A percentile compares a stretch with the other conserved stretches of the same genome.
phyloP scores from a whole-genome alignment of 2,113 vertebrate genomes.

The Corvus hawaiiensis region DNA sequence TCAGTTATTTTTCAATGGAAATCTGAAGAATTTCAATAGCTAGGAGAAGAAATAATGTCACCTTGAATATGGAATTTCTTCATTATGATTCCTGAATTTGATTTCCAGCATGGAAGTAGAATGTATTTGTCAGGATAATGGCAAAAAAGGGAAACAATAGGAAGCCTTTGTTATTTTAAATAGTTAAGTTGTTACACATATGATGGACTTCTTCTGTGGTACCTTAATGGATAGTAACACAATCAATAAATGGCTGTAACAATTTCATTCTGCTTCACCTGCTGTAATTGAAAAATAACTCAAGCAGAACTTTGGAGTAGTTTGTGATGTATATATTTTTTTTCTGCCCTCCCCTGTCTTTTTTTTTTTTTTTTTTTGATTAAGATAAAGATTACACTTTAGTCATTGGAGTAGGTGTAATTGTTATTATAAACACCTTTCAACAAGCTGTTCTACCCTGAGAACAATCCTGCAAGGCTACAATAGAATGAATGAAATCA shows the following conservation, averaged over 20 bases:
- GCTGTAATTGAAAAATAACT: slow-evolving; percentile 92
- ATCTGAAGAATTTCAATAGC: slow-evolving; percentile 54
- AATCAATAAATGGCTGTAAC: slow-evolving; percentile 89
- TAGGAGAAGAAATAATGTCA: slow-evolving; percentile 56
- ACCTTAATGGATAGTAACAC: slow-evolving; percentile 84
- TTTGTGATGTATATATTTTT: slow-evolving; percentile 63
- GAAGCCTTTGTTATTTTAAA: slow-evolving; percentile 83
- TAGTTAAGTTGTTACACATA: slow-evolving; percentile 84
- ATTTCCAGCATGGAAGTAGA: slow-evolving; percentile 43
- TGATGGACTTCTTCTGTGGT: slow-evolving; percentile 83
- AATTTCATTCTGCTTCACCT: slow-evolving; percentile 87
- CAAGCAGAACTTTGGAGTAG: slow-evolving; percentile 83
- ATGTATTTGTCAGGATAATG: slow-evolving; percentile 53
- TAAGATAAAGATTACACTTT: slow-evolving; percentile 71
- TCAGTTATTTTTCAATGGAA: slow-evolving; percentile 62
- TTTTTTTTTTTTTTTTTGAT: slow-evolving; percentile 62
- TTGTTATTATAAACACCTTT: slow-evolving; percentile 63
- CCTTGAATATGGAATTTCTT: slow-evolving; percentile 40
- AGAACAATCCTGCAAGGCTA: slow-evolving; percentile 36
- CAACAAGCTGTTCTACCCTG: slow-evolving; percentile 35
- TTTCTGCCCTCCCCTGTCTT: neutral
- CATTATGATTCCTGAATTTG: slow-evolving; percentile 61
- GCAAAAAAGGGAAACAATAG: slow-evolving; percentile 72
- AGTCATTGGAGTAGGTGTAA: slow-evolving; percentile 55
- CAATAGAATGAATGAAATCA: slow-evolving; percentile 32